Conservation (phyloP, 2,113 vertebrate genomes). For the Platycercus adscitus region DNA sequence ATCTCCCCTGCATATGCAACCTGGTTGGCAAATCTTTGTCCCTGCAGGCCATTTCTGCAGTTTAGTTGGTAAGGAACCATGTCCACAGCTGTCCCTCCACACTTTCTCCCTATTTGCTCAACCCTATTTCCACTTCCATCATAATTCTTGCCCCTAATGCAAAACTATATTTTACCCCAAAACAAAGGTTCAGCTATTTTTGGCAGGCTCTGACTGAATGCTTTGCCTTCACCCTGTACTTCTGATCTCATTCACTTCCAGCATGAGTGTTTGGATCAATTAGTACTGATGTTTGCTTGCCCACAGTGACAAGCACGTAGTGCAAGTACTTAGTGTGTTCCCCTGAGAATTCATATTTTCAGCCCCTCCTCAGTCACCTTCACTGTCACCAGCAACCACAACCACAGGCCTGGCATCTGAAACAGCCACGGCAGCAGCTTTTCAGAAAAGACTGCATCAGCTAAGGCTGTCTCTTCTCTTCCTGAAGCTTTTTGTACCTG, state of each 20-base stretch:
- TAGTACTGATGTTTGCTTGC: neutral
- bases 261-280: neutral
- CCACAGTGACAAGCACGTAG: neutral
- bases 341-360: constrained; percentile 30
- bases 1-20: neutral
- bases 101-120: neutral
- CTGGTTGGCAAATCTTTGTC: neutral
- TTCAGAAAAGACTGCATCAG: neutral
- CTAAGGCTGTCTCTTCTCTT: neutral
- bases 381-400: neutral
- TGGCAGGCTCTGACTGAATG: neutral
- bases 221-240: neutral
- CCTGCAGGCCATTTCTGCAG: neutral
- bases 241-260: neutral
- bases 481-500: neutral
- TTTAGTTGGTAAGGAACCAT: neutral
- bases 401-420: neutral
- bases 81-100: neutral
- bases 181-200: neutral
- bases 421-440: neutral
- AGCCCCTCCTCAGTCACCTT: constrained; percentile 47
- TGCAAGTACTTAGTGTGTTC: neutral
- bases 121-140: neutral
- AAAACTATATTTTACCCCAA: neutral
- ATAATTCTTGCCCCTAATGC: neutral